These are phyloP conservation scores for Lycocorax pyrrhopterus DNA, from an alignment of 2,113 vertebrate species.

Conservation along the genomic window DNA sequence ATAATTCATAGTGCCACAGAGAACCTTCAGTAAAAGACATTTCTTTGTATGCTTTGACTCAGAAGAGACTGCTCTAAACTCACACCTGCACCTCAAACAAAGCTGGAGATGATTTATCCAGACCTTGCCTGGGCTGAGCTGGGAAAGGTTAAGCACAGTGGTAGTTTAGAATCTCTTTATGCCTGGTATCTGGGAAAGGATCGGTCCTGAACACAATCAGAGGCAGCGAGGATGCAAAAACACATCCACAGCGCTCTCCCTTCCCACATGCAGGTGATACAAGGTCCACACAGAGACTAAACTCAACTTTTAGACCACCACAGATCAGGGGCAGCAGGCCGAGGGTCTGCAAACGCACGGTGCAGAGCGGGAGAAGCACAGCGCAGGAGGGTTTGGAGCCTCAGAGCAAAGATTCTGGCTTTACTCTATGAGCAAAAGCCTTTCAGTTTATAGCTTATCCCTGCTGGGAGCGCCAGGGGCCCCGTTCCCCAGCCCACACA, in stretches of 20 bases:
- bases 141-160: not conserved
- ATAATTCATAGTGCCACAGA: not conserved
- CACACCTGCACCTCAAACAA: not conserved
- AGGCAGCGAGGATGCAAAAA: not conserved
- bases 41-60: not conserved
- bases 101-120: not conserved
- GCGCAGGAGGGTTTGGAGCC: not conserved
- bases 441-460: not conserved
- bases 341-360: not conserved
- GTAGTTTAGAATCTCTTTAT: not conserved
- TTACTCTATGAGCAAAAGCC: not conserved
- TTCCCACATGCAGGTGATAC: rapidly evolving
- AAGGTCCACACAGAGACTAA: not conserved
- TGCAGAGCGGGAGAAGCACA: not conserved
- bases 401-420: not conserved
- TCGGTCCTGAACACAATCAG: not conserved
- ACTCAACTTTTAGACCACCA: not conserved
- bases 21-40: not conserved
- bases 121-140: not conserved
- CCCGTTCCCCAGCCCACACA: not conserved
- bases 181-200: not conserved
- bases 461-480: not conserved
- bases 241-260: not conserved
- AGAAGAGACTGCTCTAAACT: not conserved
- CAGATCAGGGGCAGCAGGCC: not conserved